Percentiles rank a stretch among this genome's conserved stretches.
Conservation (phyloP, 2,888 invertebrate species). For the Chouioia cunea region DNA sequence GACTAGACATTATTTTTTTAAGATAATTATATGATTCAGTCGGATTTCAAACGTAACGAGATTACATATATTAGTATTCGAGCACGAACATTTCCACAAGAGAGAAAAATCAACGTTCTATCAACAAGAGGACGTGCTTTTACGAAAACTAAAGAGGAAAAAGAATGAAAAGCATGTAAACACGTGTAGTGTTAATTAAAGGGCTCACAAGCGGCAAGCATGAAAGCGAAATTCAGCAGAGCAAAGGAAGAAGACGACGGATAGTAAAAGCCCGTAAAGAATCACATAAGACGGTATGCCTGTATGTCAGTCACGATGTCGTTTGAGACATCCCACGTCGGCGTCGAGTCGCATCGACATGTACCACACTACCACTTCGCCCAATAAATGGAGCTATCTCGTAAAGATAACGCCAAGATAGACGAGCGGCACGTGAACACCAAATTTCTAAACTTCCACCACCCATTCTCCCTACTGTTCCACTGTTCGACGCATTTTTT, state of each 20-base stretch:
- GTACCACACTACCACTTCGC: background rate
- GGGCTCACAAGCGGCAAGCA: slow-evolving; percentile 29
- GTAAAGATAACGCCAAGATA: slow-evolving; percentile 45
- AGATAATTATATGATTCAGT: no score
- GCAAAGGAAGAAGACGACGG: slow-evolving; percentile 11
- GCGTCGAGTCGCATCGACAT: slow-evolving; percentile 16
- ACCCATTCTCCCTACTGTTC: no score
- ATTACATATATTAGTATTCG: no score
- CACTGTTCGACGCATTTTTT: no score
- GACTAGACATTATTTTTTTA: no score
- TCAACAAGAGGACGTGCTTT: no score
- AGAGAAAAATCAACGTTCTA: no score
- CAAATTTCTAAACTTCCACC: slow-evolving; percentile 41
- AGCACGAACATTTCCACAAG: no score
- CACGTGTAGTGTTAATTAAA: slow-evolving; percentile 42
- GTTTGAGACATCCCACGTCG: slow-evolving; percentile 33
- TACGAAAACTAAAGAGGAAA: slow-evolving; percentile 12
- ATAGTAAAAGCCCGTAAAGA: slow-evolving; percentile 47
- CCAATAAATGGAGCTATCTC: slow-evolving; percentile 40
- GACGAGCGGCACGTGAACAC: slow-evolving; percentile 42
- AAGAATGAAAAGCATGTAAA: slow-evolving; percentile 34
- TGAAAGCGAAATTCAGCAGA: slow-evolving; percentile 20
- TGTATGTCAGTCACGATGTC: slow-evolving; percentile 45
- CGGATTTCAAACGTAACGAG: no score
- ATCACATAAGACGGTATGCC: slow-evolving; percentile 34